Base-by-base conservation (phyloP, 2,888 invertebrate species). In the Oxytorus armatus region DNA sequence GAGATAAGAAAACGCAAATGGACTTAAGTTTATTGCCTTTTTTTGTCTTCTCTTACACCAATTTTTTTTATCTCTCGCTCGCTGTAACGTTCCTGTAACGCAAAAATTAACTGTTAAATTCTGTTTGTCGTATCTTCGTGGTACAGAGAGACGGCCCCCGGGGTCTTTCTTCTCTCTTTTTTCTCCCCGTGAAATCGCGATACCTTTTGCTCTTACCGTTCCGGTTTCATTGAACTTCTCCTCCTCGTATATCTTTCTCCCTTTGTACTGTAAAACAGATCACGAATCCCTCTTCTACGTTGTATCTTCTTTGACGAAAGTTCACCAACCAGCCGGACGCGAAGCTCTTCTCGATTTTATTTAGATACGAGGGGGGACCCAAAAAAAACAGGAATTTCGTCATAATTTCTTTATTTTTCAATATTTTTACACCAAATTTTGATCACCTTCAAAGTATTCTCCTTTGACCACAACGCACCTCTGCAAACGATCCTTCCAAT, bases 81-180 rank as follows among this genome's bases (percentile, higher is more conserved):
- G n/a, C n/a, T n/a, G n/a, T n/a, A n/a, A 59, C 21, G 59, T 10
- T 18, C 7, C 68, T 42, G 59, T 59, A 55, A 57, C 66, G 59
- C 29, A 66, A 68, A 72, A 73, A 59, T 59, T 59, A 79, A 79
- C 79, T 74, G 79, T 79, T 69, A 63, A 78, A 63, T 61, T 49
- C 8, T 21, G 14, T 8, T 42, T 55, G 36, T 39, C 16, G 36
- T n/a, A n/a, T 61, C 47, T 39, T 23, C 14, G 11, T 16, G 49
- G 1, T 29, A n/a, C 0, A 23, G 25, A 53, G 53, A 53, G 25
- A n/a, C 7, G 25, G 53, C 23, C 55, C 55, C 23, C 55, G 5
- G 29, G 29, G 29, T 7, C 3, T 61, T 25, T 61, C 61, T 57
- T n/a, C n/a, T n/a, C n/a, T n/a, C n/a, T n/a, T n/a, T n/a, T n/a